phyloP scores from a whole-genome alignment of 2,797 vertebrate species.

The Silurus lanzhouensis region DNA sequence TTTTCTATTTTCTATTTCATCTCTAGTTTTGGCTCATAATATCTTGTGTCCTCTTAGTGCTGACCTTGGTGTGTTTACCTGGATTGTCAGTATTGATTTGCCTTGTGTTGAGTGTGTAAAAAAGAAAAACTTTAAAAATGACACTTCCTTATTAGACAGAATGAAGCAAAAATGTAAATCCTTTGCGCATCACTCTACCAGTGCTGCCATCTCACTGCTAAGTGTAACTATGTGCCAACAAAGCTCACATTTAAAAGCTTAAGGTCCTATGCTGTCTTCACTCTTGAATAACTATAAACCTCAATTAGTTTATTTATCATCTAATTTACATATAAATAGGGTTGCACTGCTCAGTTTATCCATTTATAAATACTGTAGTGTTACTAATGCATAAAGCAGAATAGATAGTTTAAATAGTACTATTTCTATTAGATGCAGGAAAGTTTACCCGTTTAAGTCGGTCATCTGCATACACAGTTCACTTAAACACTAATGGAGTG shows the following conservation, averaged over 20 bases:
- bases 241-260: background rate
- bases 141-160: background rate
- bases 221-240: background rate
- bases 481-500: background rate
- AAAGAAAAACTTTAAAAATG: background rate
- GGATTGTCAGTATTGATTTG: constrained; percentile 1
- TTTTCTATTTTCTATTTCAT: background rate
- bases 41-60: background rate
- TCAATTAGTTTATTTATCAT: constrained; percentile 3
- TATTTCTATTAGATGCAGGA: background rate
- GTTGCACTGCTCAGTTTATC: background rate
- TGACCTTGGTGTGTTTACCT: constrained; percentile 17
- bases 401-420: background rate
- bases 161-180: background rate
- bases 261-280: background rate
- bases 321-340: background rate
- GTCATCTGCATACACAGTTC: background rate
- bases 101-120: background rate
- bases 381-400: background rate
- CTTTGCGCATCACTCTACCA: background rate
- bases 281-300: background rate
- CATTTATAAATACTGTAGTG: background rate
- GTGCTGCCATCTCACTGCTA: background rate
- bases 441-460: background rate
- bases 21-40: background rate